Base-by-base conservation (phyloP, 2,113 vertebrate species). In the Thinocorus orbignyianus region DNA sequence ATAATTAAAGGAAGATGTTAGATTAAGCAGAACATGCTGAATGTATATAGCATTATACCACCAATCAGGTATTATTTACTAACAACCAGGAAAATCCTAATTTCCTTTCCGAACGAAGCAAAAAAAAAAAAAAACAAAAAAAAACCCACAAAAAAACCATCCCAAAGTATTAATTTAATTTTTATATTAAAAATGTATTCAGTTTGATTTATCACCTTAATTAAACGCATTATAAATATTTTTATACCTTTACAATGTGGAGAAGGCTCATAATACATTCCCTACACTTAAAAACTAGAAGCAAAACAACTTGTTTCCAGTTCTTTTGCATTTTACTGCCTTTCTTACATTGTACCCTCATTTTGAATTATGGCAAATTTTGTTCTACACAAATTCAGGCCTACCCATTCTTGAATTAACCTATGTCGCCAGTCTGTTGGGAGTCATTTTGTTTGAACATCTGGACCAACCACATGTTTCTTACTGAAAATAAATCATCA, bases 391-490 rank as follows among this genome's bases (percentile, higher is more conserved):
- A 73, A 92, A 96, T 97, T 95, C 92, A 97, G 74, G 96, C 17
- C 74, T 54, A 94, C 39, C 71, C 83, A 66, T 96, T 95, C 79
- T 94, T 95, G 78, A 97, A 91, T 95, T 92, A 96, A 97, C 97
- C 89, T 97, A 88, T 52, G n/a, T 72, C 97, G 85, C 95, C 86
- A 79, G 86, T 58, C 97, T 96, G 86, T 92, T 85, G 90, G 93
- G 95, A 97, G 35, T 80, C 35, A 95, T 89, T 97, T 91, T 93
- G 48, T 94, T 95, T 95, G 94, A 98, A 96, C 96, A 98, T 98
- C 97, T 98, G 98, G 96, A 95, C 85, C 80, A 86, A 90, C 69
- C 94, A 97, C 96, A 96, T 96, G 95, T 94, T 96, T 95, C 48
- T 61, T 58, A 73, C 44, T 69, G 95, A 80, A 97, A 97, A 92